A percentile compares a stretch with the other conserved stretches of the same genome.
These are phyloP conservation scores for Cheilosia scutellata DNA, from an alignment of 2,888 invertebrate species.

Conservation along the genomic window DNA sequence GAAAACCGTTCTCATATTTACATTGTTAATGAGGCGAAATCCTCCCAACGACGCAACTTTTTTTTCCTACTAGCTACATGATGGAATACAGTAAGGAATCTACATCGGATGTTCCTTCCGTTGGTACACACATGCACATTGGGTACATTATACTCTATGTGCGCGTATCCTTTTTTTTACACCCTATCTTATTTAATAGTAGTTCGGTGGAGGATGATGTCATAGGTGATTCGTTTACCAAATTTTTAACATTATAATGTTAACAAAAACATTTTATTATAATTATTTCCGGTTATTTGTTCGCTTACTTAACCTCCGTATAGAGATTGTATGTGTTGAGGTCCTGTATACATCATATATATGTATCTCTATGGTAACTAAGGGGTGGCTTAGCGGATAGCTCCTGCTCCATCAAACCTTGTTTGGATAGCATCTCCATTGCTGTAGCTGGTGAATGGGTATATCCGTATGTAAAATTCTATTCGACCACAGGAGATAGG, in stretches of 20 bases:
- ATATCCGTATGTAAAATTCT: constrained; percentile 32
- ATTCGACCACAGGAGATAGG: constrained; percentile 39
- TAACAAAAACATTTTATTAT: constrained; percentile 36
- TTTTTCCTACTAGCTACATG: not conserved
- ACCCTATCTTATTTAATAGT: not conserved
- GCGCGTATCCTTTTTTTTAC: constrained; percentile 1
- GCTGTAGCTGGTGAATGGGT: not conserved
- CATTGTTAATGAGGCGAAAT: constrained; percentile 74
- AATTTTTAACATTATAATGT: constrained; percentile 31
- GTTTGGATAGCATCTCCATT: no score
- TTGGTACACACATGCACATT: not conserved
- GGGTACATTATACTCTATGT: not conserved
- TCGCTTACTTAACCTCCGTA: not conserved
- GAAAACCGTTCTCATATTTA: constrained; percentile 58
- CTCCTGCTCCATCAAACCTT: not conserved
- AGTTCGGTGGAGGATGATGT: constrained; percentile 4
- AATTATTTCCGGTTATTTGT: constrained; percentile 35
- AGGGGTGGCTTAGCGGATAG: no score
- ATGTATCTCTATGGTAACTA: no score
- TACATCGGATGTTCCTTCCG: constrained; percentile 2
- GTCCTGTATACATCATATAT: no score
- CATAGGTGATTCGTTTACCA: constrained; percentile 20
- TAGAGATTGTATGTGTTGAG: not conserved
- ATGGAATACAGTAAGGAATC: constrained; percentile 10
- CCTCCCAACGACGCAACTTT: constrained; percentile 36